These are phyloP conservation scores for Clupea harengus DNA, from an alignment of 2,113 vertebrate species.

Conservation along the genomic window DNA sequence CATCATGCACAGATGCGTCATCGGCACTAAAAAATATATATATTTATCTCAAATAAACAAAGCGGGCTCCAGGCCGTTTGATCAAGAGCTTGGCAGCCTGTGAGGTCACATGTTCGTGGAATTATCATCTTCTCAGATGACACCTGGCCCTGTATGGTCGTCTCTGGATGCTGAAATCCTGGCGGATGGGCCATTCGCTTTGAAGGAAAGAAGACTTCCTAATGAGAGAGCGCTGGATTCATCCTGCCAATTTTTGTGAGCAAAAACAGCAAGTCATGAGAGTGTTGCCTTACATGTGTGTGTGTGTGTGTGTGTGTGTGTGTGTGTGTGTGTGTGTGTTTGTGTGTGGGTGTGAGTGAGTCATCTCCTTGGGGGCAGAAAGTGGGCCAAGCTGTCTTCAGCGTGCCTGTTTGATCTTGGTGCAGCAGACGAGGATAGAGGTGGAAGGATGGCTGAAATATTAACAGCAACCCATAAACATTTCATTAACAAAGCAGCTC, in stretches of 20 bases:
- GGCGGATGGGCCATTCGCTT: background rate
- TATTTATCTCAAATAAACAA: background rate
- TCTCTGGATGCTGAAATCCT: background rate
- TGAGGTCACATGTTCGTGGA: background rate
- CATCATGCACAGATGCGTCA: background rate
- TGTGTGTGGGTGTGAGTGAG: background rate
- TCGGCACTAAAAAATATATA: background rate
- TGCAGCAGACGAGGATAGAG: background rate
- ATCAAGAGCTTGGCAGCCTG: background rate
- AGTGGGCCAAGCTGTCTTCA: conserved; percentile 27
- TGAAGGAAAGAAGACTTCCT: background rate
- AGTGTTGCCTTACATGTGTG: background rate
- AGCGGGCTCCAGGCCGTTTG: background rate
- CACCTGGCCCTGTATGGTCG: background rate
- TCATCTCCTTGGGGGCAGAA: conserved; percentile 1
- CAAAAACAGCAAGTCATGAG: background rate
- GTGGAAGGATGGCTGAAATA: conserved; percentile 24
- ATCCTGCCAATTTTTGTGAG: background rate
- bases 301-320: background rate
- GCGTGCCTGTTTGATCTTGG: conserved; percentile 35
- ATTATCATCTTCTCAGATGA: background rate
- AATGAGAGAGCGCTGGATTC: background rate
- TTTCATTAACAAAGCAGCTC: conserved; percentile 24
- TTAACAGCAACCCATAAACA: conserved; percentile 38
- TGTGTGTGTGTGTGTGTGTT: background rate